Evolutionary conservation across 35 echinoderm and acorn worm genomes (phyloP).

Genomic region (Heliocidaris erythrogramma): DNA sequence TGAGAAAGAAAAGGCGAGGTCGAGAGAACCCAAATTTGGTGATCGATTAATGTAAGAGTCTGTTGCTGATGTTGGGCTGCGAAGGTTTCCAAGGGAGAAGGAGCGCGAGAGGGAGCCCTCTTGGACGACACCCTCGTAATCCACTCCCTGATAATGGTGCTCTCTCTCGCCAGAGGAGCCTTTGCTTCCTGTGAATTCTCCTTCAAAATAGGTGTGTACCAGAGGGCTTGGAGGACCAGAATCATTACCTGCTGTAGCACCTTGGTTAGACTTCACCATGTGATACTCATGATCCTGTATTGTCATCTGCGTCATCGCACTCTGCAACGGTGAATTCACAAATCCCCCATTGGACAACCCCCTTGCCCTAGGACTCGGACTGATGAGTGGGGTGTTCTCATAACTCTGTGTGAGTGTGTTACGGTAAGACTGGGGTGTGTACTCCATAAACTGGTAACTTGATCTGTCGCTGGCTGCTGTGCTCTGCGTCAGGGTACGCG

Average conservation of each 20-base stretch:
- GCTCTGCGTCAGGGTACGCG: constrained; percentile 19
- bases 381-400: constrained; percentile 83
- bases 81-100: constrained; percentile 40
- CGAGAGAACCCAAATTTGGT: constrained; percentile 73
- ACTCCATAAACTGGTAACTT: constrained; percentile 37
- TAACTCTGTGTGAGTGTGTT: constrained; percentile 66
- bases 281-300: constrained; percentile 26
- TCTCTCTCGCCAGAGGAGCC: constrained; percentile 57
- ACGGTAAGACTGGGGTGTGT: constrained; percentile 38
- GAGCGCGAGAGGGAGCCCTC: constrained; percentile 32
- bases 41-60: constrained; percentile 65
- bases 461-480: constrained; percentile 34
- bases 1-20: constrained; percentile 59
- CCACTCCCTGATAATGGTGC: constrained; percentile 40
- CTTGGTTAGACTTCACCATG: not conserved
- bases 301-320: constrained; percentile 18
- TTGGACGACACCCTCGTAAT: constrained; percentile 43
- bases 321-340: constrained; percentile 53
- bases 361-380: constrained; percentile 56
- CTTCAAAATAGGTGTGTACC: constrained; percentile 15
- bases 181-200: not conserved
- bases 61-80: constrained; percentile 27
- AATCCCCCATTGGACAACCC: constrained; percentile 65
- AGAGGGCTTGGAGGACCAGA: constrained; percentile 24
- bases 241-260: constrained; percentile 18